Evolutionary conservation across 2,113 vertebrate species (phyloP), one percentile per base, ranked within the genome.

Genomic region (Amblyornis subalaris): DNA sequence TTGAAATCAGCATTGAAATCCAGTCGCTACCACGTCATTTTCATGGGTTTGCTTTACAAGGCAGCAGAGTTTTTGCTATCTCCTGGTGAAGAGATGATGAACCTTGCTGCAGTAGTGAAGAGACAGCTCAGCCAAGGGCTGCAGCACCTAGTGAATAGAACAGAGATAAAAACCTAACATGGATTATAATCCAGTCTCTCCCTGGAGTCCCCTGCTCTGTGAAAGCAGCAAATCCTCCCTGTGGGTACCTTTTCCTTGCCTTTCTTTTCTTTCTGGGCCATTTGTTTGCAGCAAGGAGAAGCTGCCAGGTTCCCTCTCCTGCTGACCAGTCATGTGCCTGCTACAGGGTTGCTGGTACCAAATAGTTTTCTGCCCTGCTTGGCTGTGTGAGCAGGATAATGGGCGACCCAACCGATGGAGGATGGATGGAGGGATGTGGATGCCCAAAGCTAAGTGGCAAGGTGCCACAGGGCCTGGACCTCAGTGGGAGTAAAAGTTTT

Each of bases 1-100:
- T 96, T 90, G 85, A 84, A 96, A 96, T 94, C 73, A 62, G 33
- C 54, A 7, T 66, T 79, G 84, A 79, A 96, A 74, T 69, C 26
- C 48, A 75, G 65, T 28, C 1, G 4, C 48, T 16, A 2, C 44
- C 4, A 1, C 0, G 1, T 67, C 2, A 7, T 81, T 92, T 89
- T 83, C 29, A 8, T 18, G 57, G 61, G 28, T 82, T 88, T 77
- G 67, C 85, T 88, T 89, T 85, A 51, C 44, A 19, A 80, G 55
- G 65, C 36, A 51, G 40, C 31, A 17, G 48, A 47, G 35, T 13
- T 82, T 71, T 72, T 91, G 50, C 40, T 47, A 1, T 16, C 78
- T 90, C 35, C 35, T 62, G 26, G 29, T 26, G 73, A 54, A 29
- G 38, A 11, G 66, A 12, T 47, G 75, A 29, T 38, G 81, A 54